Evolutionary conservation across 2,113 vertebrate genomes (phyloP).

Genomic region (Megaceryle maxima): DNA sequence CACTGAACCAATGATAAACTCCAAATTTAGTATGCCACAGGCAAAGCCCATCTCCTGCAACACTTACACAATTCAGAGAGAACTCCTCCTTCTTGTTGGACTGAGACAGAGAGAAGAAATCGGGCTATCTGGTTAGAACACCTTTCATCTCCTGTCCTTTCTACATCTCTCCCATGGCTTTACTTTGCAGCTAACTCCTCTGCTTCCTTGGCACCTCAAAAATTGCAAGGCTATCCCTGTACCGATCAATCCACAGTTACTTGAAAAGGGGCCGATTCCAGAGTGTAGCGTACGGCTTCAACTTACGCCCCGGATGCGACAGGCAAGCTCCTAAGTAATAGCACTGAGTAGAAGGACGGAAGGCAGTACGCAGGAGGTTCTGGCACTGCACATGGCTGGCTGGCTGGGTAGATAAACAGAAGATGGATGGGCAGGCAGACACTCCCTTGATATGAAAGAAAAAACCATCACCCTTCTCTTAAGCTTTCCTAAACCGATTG

Average conservation of each 20-base stretch:
- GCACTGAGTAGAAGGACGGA: background rate
- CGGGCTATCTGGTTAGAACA: background rate
- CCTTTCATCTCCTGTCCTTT: background rate
- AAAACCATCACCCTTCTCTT: background rate
- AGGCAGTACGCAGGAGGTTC: background rate
- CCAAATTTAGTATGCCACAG: background rate
- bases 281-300: too few relatives aligned
- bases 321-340: background rate
- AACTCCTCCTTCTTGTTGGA: background rate
- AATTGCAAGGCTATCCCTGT: background rate
- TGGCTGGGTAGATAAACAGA: background rate
- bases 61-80: background rate
- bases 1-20: background rate
- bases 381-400: background rate
- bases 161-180: background rate
- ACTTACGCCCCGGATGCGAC: background rate
- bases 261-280: background rate
- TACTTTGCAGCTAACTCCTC: background rate
- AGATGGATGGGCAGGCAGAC: background rate
- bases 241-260: background rate
- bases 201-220: background rate
- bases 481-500: background rate
- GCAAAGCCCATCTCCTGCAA: slow-evolving; percentile 26
- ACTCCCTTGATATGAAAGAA: background rate
- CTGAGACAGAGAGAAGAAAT: background rate